Conservation (phyloP, 1,140 invertebrate genomes). For the Caenorhabditis tropicalis region DNA sequence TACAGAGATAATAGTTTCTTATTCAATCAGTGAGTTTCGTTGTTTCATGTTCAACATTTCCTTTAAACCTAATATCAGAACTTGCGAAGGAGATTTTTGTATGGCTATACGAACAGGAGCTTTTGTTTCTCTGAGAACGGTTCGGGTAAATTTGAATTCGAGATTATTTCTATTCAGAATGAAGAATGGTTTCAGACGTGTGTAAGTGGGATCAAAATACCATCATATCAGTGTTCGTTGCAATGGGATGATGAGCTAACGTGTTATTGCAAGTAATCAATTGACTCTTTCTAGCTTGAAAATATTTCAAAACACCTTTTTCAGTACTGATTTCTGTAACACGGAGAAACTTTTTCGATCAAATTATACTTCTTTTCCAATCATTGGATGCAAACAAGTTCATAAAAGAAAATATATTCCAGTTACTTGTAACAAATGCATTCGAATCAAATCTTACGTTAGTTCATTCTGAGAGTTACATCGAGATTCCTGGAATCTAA, state of each 20-base stretch:
- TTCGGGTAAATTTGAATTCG: not conserved
- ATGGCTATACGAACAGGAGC: not conserved
- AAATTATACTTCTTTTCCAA: not conserved
- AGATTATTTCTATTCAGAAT: no score
- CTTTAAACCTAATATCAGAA: no score
- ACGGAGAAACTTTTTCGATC: not conserved
- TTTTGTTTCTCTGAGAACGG: not conserved
- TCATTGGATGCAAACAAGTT: not conserved
- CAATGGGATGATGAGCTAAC: not conserved
- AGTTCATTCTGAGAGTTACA: no score
- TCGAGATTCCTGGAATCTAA: not conserved
- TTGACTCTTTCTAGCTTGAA: not conserved
- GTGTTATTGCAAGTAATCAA: not conserved
- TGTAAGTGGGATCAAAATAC: not conserved
- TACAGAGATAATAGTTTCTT: not conserved
- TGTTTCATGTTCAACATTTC: no score
- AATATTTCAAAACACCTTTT: not conserved
- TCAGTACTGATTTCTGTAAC: not conserved
- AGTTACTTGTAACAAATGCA: not conserved
- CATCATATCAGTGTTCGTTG: not conserved
- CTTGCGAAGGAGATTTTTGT: conserved; percentile 8
- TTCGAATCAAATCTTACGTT: not conserved
- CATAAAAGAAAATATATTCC: not conserved
- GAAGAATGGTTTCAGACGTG: not conserved
- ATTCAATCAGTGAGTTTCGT: not conserved